Evolutionary conservation across 2,888 invertebrate species (phyloP).

Genomic region (Dasypogon diadema): DNA sequence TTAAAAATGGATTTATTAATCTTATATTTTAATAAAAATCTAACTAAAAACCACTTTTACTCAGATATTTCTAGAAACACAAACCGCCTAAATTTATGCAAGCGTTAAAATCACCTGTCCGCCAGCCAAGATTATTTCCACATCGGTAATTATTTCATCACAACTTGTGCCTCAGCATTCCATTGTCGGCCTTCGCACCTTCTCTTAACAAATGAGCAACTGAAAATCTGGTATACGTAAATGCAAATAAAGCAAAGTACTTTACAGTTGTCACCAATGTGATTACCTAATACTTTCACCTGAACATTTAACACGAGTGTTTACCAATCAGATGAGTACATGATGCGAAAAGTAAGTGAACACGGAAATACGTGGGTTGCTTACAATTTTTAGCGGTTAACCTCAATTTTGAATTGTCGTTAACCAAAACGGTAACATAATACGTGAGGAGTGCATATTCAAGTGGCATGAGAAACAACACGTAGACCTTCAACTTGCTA

Average conservation of each 20-base stretch:
- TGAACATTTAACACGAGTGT: neutral
- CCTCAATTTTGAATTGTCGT: too few species aligned
- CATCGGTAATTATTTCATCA: neutral
- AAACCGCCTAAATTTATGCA: neutral
- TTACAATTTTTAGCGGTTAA: neutral
- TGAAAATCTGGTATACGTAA: conserved; percentile 4
- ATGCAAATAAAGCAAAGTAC: conserved; percentile 5
- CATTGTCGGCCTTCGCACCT: neutral
- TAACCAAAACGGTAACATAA: too few species aligned
- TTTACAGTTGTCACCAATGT: neutral
- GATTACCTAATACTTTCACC: conserved; percentile 28
- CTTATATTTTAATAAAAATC: too few species aligned
- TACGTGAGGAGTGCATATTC: too few species aligned
- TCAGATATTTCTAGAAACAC: too few species aligned
- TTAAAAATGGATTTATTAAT: too few species aligned
- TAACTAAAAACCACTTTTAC: too few species aligned
- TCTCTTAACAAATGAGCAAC: neutral
- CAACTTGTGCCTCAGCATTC: neutral
- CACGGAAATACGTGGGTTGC: neutral
- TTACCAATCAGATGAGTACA: conserved; percentile 16
- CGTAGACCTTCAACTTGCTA: neutral
- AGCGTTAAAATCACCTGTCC: neutral
- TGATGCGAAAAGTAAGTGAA: neutral
- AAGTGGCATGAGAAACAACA: neutral
- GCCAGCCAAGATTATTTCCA: neutral